These are phyloP conservation scores for Clitarchus hookeri DNA, from an alignment of 2,888 invertebrate genomes.

Conservation along the genomic window DNA sequence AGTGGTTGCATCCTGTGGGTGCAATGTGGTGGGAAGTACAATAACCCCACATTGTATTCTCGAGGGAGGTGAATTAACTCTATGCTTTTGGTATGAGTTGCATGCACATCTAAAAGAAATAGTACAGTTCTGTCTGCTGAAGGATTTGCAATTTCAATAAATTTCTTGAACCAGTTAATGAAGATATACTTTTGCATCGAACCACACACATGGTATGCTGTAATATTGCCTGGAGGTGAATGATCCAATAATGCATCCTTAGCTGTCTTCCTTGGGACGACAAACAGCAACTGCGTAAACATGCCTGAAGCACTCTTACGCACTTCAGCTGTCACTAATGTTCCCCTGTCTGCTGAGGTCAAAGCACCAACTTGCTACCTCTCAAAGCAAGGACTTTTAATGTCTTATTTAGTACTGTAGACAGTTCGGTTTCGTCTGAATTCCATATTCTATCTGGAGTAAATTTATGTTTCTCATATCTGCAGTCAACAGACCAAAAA, in stretches of 20 bases:
- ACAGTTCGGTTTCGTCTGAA: background rate
- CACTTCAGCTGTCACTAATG: constrained; percentile 38
- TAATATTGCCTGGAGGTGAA: constrained; percentile 48
- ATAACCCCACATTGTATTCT: constrained; percentile 43
- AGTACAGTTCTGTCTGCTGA: constrained; percentile 48
- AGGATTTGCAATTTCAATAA: constrained; percentile 46
- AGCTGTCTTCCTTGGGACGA: constrained; percentile 48
- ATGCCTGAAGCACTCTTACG: constrained; percentile 48
- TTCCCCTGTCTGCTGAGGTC: constrained; percentile 36
- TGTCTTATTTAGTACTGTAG: constrained; percentile 29
- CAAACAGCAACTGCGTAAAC: constrained; percentile 49
- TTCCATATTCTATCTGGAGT: constrained; percentile 29
- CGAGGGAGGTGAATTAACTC: constrained; percentile 43
- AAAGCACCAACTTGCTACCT: constrained; percentile 35
- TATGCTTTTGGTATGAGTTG: constrained; percentile 48
- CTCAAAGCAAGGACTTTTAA: constrained; percentile 35
- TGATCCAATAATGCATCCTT: constrained; percentile 47
- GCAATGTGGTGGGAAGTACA: constrained; percentile 48
- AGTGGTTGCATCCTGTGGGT: constrained; percentile 46
- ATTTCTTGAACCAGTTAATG: constrained; percentile 23
- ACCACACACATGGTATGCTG: constrained; percentile 46
- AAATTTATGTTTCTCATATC: constrained; percentile 10
- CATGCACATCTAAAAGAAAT: constrained; percentile 51
- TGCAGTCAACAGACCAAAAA: background rate
- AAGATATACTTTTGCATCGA: constrained; percentile 22